Evolutionary conservation across 2,888 invertebrate genomes (phyloP), one percentile per base, ranked within the genome.

Genomic region (Athrips mouffetella): DNA sequence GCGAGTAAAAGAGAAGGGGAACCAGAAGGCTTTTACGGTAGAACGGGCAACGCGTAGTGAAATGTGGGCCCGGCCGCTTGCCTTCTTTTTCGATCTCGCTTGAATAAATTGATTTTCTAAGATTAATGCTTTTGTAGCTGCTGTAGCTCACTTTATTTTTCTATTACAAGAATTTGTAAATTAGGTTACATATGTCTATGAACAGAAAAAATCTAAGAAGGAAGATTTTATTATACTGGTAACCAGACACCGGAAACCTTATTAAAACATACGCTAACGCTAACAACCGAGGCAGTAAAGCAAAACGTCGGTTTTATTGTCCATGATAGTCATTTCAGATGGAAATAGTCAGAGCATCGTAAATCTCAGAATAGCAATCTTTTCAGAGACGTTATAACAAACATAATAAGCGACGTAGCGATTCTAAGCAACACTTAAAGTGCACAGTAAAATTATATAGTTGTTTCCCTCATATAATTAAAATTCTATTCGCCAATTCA

Each of bases 21-120:
- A 81, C 80, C 83, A 77, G 86, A 84, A 84, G 87, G 88, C 86
- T 88, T 85, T 88, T 87, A 87, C 86, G 86, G 88, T 87, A 84
- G 88, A 88, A 71, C 76, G 79, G 82, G 76, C 84, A 82, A 74
- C 83, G 73, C 70, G 73, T 78, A 84, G 85, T 78, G 83, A 87
- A 86, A 88, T 86, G 87, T 80, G 80, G 85, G 73, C 73, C 72
- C 78, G 67, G 65, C 54, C 60, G 73, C 68, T 77, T 67, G 80
- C 80, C 77, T 81, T 76, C 73, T 78, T 83, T 80, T 86, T 83
- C 75, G 79, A 84, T 80, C 82, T 79, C 79, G 83, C 80, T 79
- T 80, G 80, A 84, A 84, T 86, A 86, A 86, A 86, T 87, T 87
- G 86, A 86, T 84, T n/a, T n/a, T 85, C 74, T 79, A 70, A 85